These are phyloP conservation scores for Epinotia bilunana DNA, from an alignment of 2,888 invertebrate genomes.

Conservation along the genomic window DNA sequence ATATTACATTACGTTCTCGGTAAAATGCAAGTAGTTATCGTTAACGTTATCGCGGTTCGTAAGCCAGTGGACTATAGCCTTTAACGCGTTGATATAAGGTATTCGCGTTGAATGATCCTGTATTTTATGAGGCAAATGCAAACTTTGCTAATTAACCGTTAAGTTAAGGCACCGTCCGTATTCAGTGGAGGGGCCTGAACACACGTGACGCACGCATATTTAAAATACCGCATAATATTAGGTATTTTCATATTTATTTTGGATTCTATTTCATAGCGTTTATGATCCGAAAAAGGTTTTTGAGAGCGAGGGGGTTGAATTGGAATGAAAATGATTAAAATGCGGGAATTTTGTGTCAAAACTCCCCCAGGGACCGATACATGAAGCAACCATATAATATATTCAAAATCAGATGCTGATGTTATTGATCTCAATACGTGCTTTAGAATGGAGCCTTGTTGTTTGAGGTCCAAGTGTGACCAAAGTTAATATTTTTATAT, in stretches of 20 bases:
- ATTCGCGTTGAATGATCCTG: neutral
- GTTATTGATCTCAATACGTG: too few species aligned
- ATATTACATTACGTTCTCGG: slow-evolving; percentile 39
- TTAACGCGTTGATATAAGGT: slow-evolving; percentile 2
- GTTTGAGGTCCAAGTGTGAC: too few species aligned
- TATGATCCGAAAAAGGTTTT: too few species aligned
- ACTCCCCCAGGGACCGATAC: too few species aligned
- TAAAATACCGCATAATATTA: neutral
- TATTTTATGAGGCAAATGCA: slow-evolving; percentile 1
- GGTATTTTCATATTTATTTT: neutral
- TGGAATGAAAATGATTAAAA: too few species aligned
- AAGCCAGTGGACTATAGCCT: neutral
- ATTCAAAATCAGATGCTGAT: too few species aligned
- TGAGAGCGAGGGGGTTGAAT: too few species aligned
- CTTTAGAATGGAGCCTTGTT: too few species aligned
- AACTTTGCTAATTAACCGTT: slow-evolving; percentile 21
- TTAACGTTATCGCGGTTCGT: slow-evolving; percentile 5
- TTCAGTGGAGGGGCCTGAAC: neutral
- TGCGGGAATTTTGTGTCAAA: too few species aligned
- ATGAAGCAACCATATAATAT: too few species aligned
- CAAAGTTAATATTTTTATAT: too few species aligned
- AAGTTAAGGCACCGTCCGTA: slow-evolving; percentile 7
- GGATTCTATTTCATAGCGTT: too few species aligned
- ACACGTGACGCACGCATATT: neutral
- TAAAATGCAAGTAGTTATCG: slow-evolving; percentile 31